Evolutionary conservation across 2,113 vertebrate genomes (phyloP).

Genomic region (Steatornis caripensis): DNA sequence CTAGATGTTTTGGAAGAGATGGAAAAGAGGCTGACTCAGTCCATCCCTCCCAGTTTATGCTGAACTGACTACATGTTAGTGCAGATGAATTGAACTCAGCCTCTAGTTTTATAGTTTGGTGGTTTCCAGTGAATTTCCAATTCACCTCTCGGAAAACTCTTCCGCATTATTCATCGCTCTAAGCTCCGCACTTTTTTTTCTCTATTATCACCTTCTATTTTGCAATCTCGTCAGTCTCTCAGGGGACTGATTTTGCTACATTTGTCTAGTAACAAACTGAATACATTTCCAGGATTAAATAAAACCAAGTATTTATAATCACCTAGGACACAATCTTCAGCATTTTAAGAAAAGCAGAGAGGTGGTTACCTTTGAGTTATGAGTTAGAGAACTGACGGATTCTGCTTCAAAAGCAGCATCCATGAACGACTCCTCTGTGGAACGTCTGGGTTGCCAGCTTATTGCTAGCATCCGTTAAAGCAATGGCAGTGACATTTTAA

Average conservation of each 20-base stretch:
- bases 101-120: neutral
- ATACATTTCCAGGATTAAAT: neutral
- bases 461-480: neutral
- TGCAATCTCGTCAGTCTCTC: neutral
- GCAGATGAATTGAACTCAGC: neutral
- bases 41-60: neutral
- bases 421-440: neutral
- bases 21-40: neutral
- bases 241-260: neutral
- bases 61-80: neutral
- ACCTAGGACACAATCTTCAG: neutral
- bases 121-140: neutral
- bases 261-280: neutral
- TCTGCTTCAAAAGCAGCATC: neutral
- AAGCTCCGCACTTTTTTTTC: neutral
- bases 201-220: neutral
- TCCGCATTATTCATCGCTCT: neutral
- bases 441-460: conserved; percentile 16
- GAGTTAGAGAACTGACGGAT: neutral
- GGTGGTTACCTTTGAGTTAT: neutral
- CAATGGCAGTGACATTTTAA: conserved; percentile 7
- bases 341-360: neutral
- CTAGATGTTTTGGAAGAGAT: neutral
- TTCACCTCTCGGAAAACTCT: neutral
- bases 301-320: neutral